Evolutionary conservation across 2,888 invertebrate genomes (phyloP), one percentile per base, ranked within the genome.

Genomic region (Epiblema foenella): DNA sequence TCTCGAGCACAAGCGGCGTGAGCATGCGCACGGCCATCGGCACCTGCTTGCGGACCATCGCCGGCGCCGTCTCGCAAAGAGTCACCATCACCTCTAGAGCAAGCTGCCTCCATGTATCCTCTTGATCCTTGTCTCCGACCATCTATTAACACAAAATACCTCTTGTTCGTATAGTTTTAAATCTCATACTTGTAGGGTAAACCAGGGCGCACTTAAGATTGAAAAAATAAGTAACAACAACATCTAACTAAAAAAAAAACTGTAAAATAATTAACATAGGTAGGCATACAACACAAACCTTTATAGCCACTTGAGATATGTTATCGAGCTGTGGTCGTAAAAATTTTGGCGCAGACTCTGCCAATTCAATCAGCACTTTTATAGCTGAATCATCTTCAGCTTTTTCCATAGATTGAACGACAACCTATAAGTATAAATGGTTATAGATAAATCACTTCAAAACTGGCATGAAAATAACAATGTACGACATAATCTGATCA

Each of bases 31-130:
- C 95, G 77, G 98, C 98, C 83, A 97, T 97, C 39, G 95, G 95
- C 15, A 97, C 98, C 76, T 97, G 96, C 90, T 99, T 99, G 71
- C 99, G 96, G 52, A 99, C 97, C 97, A 99, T 99, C 3, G 98
- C 98, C 0, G 99, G 97, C 8, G 99, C 98, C 39, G 98, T 98
- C 94, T 99, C 99, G 57, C 99, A 96, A 75, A 98, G 91, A 2
- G 95, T 95, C 74, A 98, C 96, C 91, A 96, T 93, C 12, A 98
- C 97, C 90, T 99, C 99, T 49, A 99, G 93, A 0, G 97, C 96
- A 72, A 99, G 93, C 85, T 99, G 98, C 29, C 98, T 95, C 96
- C 97, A 98, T 72, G 96, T 96, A 84, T 97, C 97, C 74, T 96
- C 95, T 46, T 96, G 94, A 42, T 96, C 95, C n/a, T 93, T 88